Base-by-base conservation (phyloP, 2,888 invertebrate species). In the Pachycephus smyrnensis region DNA sequence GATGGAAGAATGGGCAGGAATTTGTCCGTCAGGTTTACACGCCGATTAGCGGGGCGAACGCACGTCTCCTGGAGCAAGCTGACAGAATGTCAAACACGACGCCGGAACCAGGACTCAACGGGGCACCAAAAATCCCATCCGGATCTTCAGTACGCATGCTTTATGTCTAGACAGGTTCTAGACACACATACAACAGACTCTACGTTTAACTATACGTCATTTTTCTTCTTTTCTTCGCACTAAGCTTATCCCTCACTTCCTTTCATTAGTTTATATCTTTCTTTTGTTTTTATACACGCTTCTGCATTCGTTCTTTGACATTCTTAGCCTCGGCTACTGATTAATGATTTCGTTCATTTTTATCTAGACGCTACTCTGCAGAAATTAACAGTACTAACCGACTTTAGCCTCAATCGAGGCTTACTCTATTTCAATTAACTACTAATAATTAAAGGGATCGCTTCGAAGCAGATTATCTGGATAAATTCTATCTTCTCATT, bases 71-170 rank as follows among this genome's bases (percentile, higher is more conserved):
- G 88, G 90, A 90, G 80, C 90, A 91, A 80, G 89, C 86, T 76
- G 91, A 91, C 82, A 84, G 86, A 84, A 89, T 90, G 83, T 88
- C 89, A 81, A 90, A 86, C 82, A 87, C 89, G 73, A 89, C 89
- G 71, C 88, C 89, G 78, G 91, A 90, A 78, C 88, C 89, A 30
- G 86, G 86, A 82, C 86, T 88, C 88, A 88, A 87, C 83, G 88
- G 87, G 84, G 86, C 84, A 81, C 81, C 86, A 81, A 90, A 88
- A 85, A 84, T 87, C 80, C 85, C 86, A 84, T 86, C 86, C 78
- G 84, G 86, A 84, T 83, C 86, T 86, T 89, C 91, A 90, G 91
- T 91, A 91, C 90, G 91, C 91, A 91, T 91, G 91, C 88, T 89
- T 71, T 87, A 86, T 84, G 84, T 88, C 86, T 87, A 87, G 86